phyloP scores from a whole-genome alignment of 2,888 invertebrate genomes.

The Calameuta idolon region DNA sequence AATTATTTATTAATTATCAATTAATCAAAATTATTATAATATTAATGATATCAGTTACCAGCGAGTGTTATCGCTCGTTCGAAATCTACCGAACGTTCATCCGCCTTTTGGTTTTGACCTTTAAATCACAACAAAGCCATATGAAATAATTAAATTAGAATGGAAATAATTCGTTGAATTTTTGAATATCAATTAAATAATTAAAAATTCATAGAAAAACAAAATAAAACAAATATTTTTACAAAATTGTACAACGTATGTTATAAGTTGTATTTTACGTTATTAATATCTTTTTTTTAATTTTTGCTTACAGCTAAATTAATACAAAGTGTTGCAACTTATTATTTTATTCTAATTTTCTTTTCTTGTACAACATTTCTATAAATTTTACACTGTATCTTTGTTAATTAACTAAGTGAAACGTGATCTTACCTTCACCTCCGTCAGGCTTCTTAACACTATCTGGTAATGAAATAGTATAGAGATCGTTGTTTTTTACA shows the following conservation, averaged over 20 bases:
- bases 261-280: background rate
- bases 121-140: slow-evolving; percentile 1
- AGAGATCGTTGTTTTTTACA: slow-evolving; percentile 16
- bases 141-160: background rate
- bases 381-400: no score
- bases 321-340: no score
- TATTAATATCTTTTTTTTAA: background rate
- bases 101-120: slow-evolving; percentile 50
- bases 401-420: background rate
- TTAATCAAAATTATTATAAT: slow-evolving; percentile 1
- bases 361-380: no score
- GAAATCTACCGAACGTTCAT: slow-evolving; percentile 55
- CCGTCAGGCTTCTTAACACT: slow-evolving; percentile 4
- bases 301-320: no score
- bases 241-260: background rate
- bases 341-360: no score
- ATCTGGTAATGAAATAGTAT: slow-evolving; percentile 18
- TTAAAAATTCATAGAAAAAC: background rate
- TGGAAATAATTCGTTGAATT: background rate
- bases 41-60: slow-evolving; percentile 33
- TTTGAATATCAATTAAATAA: background rate
- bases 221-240: background rate
- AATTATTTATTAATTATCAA: background rate
- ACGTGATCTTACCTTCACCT: background rate
- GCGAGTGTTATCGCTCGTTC: slow-evolving; percentile 54